Evolutionary conservation across 2,797 vertebrate species (phyloP), one percentile per base, ranked within the genome.

Genomic region (Chloroceryle inda): DNA sequence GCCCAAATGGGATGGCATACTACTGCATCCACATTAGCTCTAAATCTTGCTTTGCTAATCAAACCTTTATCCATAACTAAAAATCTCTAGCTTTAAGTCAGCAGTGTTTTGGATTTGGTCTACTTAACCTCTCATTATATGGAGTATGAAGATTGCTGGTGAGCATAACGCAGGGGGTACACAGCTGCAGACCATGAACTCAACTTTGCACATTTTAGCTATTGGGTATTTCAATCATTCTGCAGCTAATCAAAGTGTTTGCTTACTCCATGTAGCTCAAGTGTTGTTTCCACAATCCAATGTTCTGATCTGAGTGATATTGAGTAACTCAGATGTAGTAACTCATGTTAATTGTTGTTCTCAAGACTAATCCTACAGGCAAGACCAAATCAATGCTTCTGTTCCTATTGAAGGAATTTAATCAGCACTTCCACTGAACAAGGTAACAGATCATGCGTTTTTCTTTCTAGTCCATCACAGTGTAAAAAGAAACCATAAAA

Each of bases 81-180:
- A 89, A 83, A 58, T n/a, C n/a, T 75, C 23, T 12, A 23, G 3
- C 20, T 78, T 78, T 24, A 45, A 53, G 15, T 6, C 44, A 52
- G 11, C 1, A 1, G 18, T 64, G 23, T 13, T 79, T 62, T 69
- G 29, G 8, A 13, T 5, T 72, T 72, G 9, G 88, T 21, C 8
- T 50, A 8, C 45, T 66, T n/a, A 58, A 3, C 2, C 3, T 22
- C 27, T 52, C 11, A 45, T 22, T 45, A 24, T 4, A n/a, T 1
- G 21, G 20, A 66, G 33, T 37, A 44, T 44, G 76, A 62, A 47
- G 74, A 61, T 13, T 73, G 11, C 45, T 58, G n/a, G 3, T 50
- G 53, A 26, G 33, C 55, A 5, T 11, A 53, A 5, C 0, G 0
- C 6, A 47, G 9, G 3, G 31, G 3, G 21, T 9, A 44, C 11